A percentile compares a stretch with the other conserved stretches of the same genome.
These are phyloP conservation scores for Gallinago jamesoni DNA, from an alignment of 2,113 vertebrate genomes.

Conservation along the genomic window DNA sequence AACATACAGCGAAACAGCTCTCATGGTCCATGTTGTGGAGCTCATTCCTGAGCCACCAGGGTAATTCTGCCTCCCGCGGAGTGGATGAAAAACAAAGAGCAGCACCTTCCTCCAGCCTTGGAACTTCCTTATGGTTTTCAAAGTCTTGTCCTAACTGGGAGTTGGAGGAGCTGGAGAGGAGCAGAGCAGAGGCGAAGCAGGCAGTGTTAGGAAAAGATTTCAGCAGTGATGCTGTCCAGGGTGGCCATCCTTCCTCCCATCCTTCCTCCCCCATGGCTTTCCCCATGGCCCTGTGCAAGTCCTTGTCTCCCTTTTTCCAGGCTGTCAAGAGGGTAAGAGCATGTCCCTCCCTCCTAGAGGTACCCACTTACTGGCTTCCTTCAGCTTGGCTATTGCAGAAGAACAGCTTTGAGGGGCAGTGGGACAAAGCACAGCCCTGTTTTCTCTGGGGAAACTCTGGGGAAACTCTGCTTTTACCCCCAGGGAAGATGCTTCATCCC, in stretches of 20 bases:
- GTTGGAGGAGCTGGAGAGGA: not conserved
- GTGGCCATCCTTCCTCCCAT: not conserved
- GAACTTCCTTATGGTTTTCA: not conserved
- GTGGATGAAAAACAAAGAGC: no score
- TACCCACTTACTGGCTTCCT: not conserved
- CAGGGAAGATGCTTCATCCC: not conserved
- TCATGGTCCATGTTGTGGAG: rapidly evolving
- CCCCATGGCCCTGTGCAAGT: not conserved
- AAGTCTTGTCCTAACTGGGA: not conserved
- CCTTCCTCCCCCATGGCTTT: not conserved
- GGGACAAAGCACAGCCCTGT: not conserved
- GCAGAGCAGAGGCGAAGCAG: not conserved
- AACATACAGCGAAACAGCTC: no score
- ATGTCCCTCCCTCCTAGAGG: not conserved
- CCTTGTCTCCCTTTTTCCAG: not conserved
- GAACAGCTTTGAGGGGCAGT: not conserved
- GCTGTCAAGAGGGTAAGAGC: no score
- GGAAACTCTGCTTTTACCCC: not conserved
- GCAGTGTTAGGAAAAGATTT: not conserved
- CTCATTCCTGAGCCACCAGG: not conserved
- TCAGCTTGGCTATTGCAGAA: not conserved
- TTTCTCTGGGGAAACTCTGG: not conserved
- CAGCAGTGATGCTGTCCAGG: not conserved
- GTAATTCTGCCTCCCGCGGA: not conserved
- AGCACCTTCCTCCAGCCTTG: not conserved